A percentile compares a stretch with the other conserved stretches of the same genome.
phyloP scores from a whole-genome alignment of 2,888 invertebrate genomes.

The Hirtodrosophila trivittata region DNA sequence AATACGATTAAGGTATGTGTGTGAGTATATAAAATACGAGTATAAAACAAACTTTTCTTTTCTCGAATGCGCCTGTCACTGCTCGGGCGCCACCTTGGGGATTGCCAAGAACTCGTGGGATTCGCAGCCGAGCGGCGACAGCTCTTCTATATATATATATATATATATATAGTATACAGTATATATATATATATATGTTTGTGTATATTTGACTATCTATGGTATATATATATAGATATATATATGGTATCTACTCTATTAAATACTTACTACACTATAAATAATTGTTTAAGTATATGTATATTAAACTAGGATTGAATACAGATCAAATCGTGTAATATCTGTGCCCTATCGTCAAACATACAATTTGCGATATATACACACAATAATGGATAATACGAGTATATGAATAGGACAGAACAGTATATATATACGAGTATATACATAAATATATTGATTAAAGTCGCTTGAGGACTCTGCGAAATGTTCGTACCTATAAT shows the following conservation, averaged over 20 bases:
- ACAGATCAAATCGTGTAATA: conserved; percentile 23
- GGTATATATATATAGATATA: conserved; percentile 13
- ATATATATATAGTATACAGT: conserved; percentile 14
- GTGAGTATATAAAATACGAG: conserved; percentile 20
- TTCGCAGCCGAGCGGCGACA: not conserved
- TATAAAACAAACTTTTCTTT: conserved; percentile 15
- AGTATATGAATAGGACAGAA: conserved; percentile 29
- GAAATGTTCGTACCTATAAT: conserved; percentile 18
- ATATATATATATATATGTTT: conserved; percentile 15
- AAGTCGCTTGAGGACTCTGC: not conserved
- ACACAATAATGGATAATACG: conserved; percentile 38
- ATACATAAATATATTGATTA: conserved; percentile 8
- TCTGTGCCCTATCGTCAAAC: conserved; percentile 18
- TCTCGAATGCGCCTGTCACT: not conserved
- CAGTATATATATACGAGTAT: conserved; percentile 8
- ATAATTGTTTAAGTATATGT: conserved; percentile 34
- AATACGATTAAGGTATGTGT: conserved; percentile 29
- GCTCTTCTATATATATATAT: conserved; percentile 4
- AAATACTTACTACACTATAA: conserved; percentile 35
- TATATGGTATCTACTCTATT: conserved; percentile 36
- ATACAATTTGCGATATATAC: conserved; percentile 36
- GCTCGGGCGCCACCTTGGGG: conserved; percentile 4
- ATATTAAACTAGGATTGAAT: conserved; percentile 38
- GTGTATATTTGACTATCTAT: conserved; percentile 24
- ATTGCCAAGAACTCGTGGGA: too few relatives aligned